These are phyloP conservation scores for Dinoponera quadriceps DNA, from an alignment of 1,140 invertebrate species.

Conservation along the genomic window DNA sequence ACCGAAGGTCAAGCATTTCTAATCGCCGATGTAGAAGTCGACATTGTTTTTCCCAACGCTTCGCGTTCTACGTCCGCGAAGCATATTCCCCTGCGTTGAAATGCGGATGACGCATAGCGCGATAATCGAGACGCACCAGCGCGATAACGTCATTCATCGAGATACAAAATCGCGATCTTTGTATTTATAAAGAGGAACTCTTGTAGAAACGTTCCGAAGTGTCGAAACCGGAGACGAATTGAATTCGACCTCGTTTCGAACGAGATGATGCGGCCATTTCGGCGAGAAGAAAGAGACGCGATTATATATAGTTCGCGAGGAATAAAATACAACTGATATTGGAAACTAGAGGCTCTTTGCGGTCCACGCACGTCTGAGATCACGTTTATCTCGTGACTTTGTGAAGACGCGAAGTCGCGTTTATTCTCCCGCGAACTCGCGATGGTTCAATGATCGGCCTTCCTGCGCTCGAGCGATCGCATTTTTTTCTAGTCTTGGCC, in stretches of 20 bases:
- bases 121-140: conserved; percentile 13
- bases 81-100: neutral
- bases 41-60: neutral
- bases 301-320: neutral
- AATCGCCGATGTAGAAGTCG: neutral
- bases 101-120: conserved; percentile 10
- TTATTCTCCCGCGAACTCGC: neutral
- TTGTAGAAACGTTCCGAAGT: conserved; percentile 4
- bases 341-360: conserved; percentile 22
- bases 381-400: conserved; percentile 10
- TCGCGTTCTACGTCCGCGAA: conserved; percentile 20
- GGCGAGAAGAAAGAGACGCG: neutral
- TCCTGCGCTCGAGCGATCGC: conserved; percentile 67
- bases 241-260: neutral
- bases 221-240: conserved; percentile 1
- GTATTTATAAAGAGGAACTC: conserved; percentile 2
- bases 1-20: conserved; percentile 3
- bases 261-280: neutral
- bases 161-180: conserved; percentile 21
- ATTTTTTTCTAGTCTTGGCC: conserved; percentile 70
- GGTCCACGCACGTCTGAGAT: neutral
- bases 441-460: conserved; percentile 27
- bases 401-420: neutral
- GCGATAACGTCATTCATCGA: conserved; percentile 10
- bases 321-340: neutral